Percentiles rank a stretch among this genome's conserved stretches.
These are phyloP conservation scores for Pheosia gnoma DNA, from an alignment of 2,888 invertebrate genomes.

Conservation along the genomic window DNA sequence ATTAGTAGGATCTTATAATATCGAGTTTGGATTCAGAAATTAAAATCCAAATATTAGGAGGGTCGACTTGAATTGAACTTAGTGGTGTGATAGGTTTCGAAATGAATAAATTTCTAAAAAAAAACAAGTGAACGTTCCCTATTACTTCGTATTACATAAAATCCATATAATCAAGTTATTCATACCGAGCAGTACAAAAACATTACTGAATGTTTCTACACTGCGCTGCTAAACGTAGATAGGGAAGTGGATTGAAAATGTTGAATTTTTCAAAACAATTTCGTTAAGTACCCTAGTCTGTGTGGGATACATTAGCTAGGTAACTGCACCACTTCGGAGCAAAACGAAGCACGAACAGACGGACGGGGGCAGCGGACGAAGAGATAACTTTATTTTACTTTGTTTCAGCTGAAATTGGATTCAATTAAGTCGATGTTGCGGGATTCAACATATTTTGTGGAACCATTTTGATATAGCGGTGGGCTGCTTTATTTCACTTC, in stretches of 20 bases:
- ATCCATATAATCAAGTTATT: too few relatives aligned
- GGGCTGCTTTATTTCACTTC: too few relatives aligned
- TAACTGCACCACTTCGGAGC: not conserved
- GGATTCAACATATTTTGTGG: not conserved
- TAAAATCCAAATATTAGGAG: too few relatives aligned
- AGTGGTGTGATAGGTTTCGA: too few relatives aligned
- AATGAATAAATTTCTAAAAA: too few relatives aligned
- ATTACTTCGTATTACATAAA: too few relatives aligned
- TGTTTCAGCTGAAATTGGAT: not conserved
- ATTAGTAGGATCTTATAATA: too few relatives aligned
- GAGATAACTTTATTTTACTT: not conserved
- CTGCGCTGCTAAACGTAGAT: not conserved
- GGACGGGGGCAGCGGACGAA: not conserved
- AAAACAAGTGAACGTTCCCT: too few relatives aligned
- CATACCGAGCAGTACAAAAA: not conserved
- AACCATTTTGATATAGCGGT: not conserved
- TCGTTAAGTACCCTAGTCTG: conserved; percentile 2
- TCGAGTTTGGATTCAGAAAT: too few relatives aligned
- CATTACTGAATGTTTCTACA: not conserved
- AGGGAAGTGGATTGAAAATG: conserved; percentile 1
- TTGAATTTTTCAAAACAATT: conserved; percentile 4
- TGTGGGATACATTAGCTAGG: not conserved
- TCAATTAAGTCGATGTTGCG: not conserved
- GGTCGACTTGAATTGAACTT: too few relatives aligned
- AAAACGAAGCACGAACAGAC: not conserved